Percentiles rank a stretch among this genome's conserved stretches.
phyloP scores from a whole-genome alignment of 2,797 vertebrate genomes.

The Malurus leucopterus region DNA sequence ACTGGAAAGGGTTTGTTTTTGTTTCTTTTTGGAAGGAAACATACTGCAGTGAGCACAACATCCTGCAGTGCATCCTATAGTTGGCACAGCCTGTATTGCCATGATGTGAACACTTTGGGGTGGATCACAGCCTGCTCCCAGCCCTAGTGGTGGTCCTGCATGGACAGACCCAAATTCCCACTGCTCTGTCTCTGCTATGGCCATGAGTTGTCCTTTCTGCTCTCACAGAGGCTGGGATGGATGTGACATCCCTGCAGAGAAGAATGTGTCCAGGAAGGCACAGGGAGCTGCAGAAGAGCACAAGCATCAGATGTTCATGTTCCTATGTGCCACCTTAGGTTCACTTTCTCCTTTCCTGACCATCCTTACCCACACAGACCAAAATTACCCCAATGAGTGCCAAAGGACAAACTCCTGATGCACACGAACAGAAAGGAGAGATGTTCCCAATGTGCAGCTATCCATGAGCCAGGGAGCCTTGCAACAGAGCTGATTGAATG shows the following conservation, averaged over 20 bases:
- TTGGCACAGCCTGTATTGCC: neutral
- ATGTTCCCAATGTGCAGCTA: neutral
- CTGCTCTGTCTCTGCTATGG: neutral
- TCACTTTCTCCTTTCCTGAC: neutral
- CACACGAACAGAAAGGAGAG: neutral
- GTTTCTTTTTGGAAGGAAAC: constrained; percentile 28
- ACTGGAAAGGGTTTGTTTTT: neutral
- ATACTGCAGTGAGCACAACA: neutral
- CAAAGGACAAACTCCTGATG: neutral
- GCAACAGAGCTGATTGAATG: neutral
- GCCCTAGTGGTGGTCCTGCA: accelerated
- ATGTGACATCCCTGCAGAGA: neutral
- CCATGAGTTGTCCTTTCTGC: neutral
- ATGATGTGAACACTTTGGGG: neutral
- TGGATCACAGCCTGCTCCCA: neutral
- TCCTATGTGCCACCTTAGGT: neutral
- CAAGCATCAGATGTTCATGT: accelerated
- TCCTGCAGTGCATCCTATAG: neutral
- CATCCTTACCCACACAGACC: neutral
- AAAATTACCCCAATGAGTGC: neutral
- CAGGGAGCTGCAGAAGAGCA: neutral
- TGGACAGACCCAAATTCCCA: neutral
- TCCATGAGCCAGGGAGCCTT: neutral
- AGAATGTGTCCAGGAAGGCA: neutral
- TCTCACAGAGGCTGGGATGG: neutral